Evolutionary conservation across 2,888 invertebrate genomes (phyloP), one percentile per base, ranked within the genome.

Genomic region (Dolichomitus sp.): DNA sequence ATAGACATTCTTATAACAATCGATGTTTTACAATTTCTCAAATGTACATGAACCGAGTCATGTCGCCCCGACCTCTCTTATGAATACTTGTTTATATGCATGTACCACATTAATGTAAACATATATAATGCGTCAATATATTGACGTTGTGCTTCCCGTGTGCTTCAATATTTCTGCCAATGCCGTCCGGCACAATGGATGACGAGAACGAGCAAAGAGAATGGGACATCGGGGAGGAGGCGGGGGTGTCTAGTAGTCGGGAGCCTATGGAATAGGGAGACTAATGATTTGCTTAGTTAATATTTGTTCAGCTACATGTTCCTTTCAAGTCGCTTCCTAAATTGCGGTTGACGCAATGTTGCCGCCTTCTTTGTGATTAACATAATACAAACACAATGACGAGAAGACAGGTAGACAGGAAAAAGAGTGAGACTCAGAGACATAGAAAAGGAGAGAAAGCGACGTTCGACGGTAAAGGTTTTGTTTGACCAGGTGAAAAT

Each of bases 401-500:
- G 88, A 54, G 87, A 85, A 87, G 81, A 84, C 87, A 37, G 48
- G 59, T 45, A 45, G 40, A 19, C 14, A 33, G 50, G 70, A 9
- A 30, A 40, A 37, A 17, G 12, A 27, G 59, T 14, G 50, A 48
- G 66, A 72, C 45, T 70, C 37, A 17, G 45, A 27, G 40, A 65
- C 14, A 54, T 57, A 19, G 54, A 72, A n/a, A 70, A 37, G n/a
- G 30, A 33, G 33, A 57, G 54, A 42, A 65, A 37, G 57, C 42
- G 59, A 68, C 40, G 48, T 37, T 78, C 68, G 77, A 88, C 84
- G 88, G 85, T 84, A 85, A 87, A 78, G 57, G 73, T 87, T 86
- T 87, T 93, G 90, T 93, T 93, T 93, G 92, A 90, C 89, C 93
- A 93, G 93, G 92, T 93, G 93, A 92, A 93, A 92, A 93, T 90